Conservation (phyloP, 2,888 invertebrate genomes). For the Podotricha telesiphe region DNA sequence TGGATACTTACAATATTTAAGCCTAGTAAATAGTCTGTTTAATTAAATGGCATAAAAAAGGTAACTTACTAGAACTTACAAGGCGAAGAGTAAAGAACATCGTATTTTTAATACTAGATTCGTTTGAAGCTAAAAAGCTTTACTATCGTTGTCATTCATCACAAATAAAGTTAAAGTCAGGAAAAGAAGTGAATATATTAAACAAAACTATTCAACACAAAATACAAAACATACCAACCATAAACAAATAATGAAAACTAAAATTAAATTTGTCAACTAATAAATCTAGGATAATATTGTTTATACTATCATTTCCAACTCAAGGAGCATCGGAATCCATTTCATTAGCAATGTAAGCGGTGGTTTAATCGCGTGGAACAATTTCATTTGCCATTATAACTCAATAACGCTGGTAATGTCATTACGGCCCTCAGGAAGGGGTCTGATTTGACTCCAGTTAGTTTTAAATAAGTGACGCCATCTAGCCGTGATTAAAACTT, state of each 20-base stretch:
- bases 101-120: no score
- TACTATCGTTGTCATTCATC: no score
- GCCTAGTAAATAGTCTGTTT: no score
- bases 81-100: no score
- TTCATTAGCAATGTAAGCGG: conserved; percentile 29
- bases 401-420: conserved; percentile 49
- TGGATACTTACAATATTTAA: no score
- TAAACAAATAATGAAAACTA: background rate
- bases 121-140: no score
- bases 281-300: conserved; percentile 21
- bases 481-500: conserved; percentile 46
- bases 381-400: conserved; percentile 57
- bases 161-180: no score
- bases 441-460: conserved; percentile 37
- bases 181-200: no score
- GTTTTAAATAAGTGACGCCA: conserved; percentile 36
- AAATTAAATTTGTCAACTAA: background rate
- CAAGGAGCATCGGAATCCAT: conserved; percentile 22
- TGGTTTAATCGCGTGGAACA: conserved; percentile 67
- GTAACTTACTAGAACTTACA: no score
- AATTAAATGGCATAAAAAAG: no score
- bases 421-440: conserved; percentile 34
- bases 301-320: conserved; percentile 9
- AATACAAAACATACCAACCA: background rate
- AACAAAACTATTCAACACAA: no score